Evolutionary conservation across 2,797 vertebrate species (phyloP), one percentile per base, ranked within the genome.

Genomic region (Pseudochaenichthys georgianus): DNA sequence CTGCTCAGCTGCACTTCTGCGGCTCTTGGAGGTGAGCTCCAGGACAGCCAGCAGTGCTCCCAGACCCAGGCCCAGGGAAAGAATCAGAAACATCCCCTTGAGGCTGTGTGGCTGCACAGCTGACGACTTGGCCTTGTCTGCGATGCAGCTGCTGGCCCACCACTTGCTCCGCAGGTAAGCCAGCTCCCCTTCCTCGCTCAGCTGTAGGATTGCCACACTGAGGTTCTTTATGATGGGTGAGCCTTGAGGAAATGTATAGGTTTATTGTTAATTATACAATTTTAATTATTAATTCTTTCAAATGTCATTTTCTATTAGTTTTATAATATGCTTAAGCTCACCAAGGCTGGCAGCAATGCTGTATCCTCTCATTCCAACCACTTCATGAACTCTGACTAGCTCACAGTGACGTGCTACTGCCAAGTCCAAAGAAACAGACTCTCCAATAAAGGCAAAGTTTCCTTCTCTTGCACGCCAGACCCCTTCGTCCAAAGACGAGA

Each of bases 361-460:
- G 74, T 95, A 97, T 65, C 97, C 97, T 70, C 97, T 94, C 87
- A 96, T 95, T 16, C 95, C 96, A 0, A 97, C 89, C 1, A 98
- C 92, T 73, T 97, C 96, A 0, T 96, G 95, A 1, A 92, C 92
- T 34, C 96, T 86, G 85, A 95, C 86, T 75, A 98, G 88, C 42
- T 96, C 95, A 88, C 97, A 98, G 78, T 97, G 92, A 12, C 94
- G 93, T 0, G 96, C 96, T 0, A 94, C 95, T 0, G 95, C 95
- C 21, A 97, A 88, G 84, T 98, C 97, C 66, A 97, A 89, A 2
- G 96, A 96, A 50, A 97, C 94, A 0, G 97, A 96, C 87, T 98
- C 97, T 3, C 96, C 97, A 0, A 98, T 97, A 71, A 97, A 97
- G 71, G 96, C 97, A 3, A 93, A 98, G 87, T 94, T 94, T 0